These are phyloP conservation scores for Fragum fragum DNA, from an alignment of 2,888 invertebrate genomes.

Conservation along the genomic window DNA sequence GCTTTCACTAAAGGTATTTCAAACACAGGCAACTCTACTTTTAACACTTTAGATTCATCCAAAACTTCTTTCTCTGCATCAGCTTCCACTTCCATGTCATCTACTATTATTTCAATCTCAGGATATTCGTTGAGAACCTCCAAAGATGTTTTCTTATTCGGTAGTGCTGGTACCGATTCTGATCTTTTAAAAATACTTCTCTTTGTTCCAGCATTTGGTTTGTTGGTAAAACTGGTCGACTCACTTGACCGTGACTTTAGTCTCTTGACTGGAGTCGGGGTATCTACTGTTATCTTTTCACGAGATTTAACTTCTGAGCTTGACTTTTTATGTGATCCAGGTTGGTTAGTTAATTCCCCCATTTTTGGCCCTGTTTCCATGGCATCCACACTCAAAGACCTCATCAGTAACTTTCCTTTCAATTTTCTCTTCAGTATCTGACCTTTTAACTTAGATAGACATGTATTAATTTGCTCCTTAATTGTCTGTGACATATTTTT, in stretches of 20 bases:
- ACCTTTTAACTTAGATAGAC: slow-evolving; percentile 72
- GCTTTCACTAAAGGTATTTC: slow-evolving; percentile 69
- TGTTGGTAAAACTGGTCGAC: neutral
- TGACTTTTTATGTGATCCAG: slow-evolving; percentile 29
- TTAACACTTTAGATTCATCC: neutral
- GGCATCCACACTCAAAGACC: slow-evolving; percentile 84
- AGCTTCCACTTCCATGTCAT: neutral
- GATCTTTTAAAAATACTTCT: slow-evolving; percentile 50
- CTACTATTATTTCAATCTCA: slow-evolving; percentile 14
- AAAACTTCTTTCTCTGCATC: slow-evolving; percentile 27
- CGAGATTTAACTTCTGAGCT: slow-evolving; percentile 14
- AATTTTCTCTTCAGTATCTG: slow-evolving; percentile 73
- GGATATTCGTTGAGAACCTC: neutral
- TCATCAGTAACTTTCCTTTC: slow-evolving; percentile 84
- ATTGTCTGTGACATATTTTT: neutral
- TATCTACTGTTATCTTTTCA: slow-evolving; percentile 2
- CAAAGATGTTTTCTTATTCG: slow-evolving; percentile 19
- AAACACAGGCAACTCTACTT: neutral
- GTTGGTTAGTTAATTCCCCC: slow-evolving; percentile 13
- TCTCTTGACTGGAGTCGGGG: slow-evolving; percentile 11
- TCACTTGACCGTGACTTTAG: slow-evolving; percentile 25
- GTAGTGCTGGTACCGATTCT: slow-evolving; percentile 58
- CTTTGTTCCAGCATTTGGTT: slow-evolving; percentile 11
- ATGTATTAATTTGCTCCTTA: slow-evolving; percentile 26
- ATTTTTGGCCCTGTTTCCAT: slow-evolving; percentile 23